phyloP scores from a whole-genome alignment of 92 coral and sea anemone genomes.

The Phenganax stokvisi region DNA sequence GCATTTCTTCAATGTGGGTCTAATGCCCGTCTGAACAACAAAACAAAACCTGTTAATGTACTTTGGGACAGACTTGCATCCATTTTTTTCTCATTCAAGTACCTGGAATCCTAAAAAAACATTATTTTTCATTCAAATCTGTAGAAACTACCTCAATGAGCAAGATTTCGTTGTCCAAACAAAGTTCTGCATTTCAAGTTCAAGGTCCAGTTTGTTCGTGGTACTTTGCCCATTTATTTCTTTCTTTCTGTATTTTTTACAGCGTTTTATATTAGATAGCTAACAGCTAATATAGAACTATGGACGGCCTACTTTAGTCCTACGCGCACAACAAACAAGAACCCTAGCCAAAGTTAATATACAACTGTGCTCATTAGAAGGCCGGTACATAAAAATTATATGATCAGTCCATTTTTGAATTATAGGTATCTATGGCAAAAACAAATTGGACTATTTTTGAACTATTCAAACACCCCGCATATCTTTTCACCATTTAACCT shows the following conservation, averaged over 20 bases:
- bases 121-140: no score
- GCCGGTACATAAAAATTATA: neutral
- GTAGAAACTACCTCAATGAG: no score
- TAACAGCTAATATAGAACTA: neutral
- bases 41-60: neutral
- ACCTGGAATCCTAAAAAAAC: constrained; percentile 51
- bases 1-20: neutral
- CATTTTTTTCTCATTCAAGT: constrained; percentile 33
- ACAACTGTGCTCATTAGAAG: neutral
- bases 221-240: no score
- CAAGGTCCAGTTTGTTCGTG: no score
- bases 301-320: neutral
- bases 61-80: constrained; percentile 18
- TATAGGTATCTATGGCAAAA: no score
- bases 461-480: no score
- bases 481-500: no score
- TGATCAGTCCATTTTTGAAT: neutral
- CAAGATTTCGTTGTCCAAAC: no score
- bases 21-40: neutral
- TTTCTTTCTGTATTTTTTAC: neutral
- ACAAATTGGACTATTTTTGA: no score
- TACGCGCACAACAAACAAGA: neutral
- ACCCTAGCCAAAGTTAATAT: neutral
- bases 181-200: no score
- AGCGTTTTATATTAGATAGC: no score